Conservation (phyloP, 2,797 vertebrate genomes). For the Peromyscus eremicus region DNA sequence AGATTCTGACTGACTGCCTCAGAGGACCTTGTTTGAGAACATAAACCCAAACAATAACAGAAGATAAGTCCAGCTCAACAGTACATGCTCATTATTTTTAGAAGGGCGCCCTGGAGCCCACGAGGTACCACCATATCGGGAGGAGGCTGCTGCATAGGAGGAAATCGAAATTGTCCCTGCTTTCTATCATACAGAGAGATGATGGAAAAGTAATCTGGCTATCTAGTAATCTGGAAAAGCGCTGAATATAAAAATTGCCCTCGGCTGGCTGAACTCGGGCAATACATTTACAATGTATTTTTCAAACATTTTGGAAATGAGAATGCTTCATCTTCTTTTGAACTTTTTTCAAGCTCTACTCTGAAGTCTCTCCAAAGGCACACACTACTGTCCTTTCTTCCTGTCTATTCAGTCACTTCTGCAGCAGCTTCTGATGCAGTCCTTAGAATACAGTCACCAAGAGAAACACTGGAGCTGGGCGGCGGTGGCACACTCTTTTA, state of each 20-base stretch:
- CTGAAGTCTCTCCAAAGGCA: conserved; percentile 70
- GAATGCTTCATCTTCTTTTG: conserved; percentile 23
- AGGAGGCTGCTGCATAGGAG: conserved; percentile 15
- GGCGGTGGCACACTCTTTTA: neutral
- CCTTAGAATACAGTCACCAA: neutral
- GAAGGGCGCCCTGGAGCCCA: conserved; percentile 47
- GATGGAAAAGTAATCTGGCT: neutral
- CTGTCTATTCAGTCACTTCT: neutral
- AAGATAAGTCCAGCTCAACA: neutral
- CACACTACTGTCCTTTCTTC: neutral
- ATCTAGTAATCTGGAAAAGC: conserved; percentile 53
- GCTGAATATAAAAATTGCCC: neutral
- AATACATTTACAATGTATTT: conserved; percentile 49
- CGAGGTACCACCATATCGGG: neutral
- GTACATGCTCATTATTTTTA: conserved; percentile 21
- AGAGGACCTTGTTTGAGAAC: conserved; percentile 21
- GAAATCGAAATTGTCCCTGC: conserved; percentile 33
- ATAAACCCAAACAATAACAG: conserved; percentile 26
- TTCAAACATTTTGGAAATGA: conserved; percentile 70
- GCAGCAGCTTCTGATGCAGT: neutral
- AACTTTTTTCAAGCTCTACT: conserved; percentile 64
- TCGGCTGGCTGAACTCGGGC: conserved; percentile 72
- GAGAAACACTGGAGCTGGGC: neutral
- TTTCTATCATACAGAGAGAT: neutral
- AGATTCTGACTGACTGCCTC: neutral